Evolutionary conservation across 2,113 vertebrate species (phyloP), one percentile per base, ranked within the genome.

Genomic region (Tetraodon nigroviridis): DNA sequence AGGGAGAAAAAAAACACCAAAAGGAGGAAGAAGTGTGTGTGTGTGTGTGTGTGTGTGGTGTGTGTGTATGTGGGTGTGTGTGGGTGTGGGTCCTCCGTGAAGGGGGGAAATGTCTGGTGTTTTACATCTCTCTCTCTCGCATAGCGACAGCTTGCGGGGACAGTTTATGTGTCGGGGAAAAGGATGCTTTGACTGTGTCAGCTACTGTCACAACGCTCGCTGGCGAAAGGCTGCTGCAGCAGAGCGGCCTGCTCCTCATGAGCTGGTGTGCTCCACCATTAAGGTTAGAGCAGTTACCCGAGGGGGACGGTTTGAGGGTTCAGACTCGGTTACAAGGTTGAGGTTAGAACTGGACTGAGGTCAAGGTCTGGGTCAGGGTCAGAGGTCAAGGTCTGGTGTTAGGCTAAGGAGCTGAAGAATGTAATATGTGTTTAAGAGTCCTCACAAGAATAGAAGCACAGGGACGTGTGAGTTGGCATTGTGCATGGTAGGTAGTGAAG

Each of bases 111-210:
- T 47, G 64, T 63, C 68, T 72, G 16, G 75, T 83, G 80, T 89
- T 88, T 89, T 88, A 90, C 85, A 83, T 82, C 82, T 86, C 73
- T 85, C 75, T 75, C 84, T 7, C 15, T 6, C 44, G 15, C 32
- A 83, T 84, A 75, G 74, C 84, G 79, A 84, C 86, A 89, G 89
- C 90, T 91, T 91, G n/a, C 88, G 74, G 90, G 90, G 90, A 92
- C 86, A 91, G 90, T 91, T 90, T 90, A 90, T 82, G 77, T 84
- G 83, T 60, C 42, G 64, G 79, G 90, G 84, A 87, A 83, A 82
- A 78, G 75, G 81, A 80, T 51, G 82, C 89, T 91, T 90, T 91
- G 89, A 90, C 90, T 86, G 48, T 86, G 89, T 90, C 90, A 88
- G 79, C 88, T 86, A 87, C 86, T 88, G 89, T 88, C 89, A 86